Evolutionary conservation across 1,140 invertebrate species (phyloP).

Genomic region (Idris sp.): DNA sequence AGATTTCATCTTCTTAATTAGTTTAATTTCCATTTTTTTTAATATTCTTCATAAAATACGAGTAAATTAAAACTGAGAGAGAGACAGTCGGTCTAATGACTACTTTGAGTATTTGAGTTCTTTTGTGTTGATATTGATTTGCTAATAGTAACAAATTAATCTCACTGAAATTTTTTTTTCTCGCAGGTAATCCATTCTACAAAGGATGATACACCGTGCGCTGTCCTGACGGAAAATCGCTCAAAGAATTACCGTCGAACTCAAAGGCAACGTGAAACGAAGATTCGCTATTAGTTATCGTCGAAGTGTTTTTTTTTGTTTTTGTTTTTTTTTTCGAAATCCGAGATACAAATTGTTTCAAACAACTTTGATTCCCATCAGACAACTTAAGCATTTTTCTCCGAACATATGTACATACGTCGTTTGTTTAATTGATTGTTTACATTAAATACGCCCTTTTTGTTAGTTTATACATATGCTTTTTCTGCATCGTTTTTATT

Average conservation of each 20-base stretch:
- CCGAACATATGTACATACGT: conserved; percentile 60
- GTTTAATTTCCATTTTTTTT: too few species aligned
- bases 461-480: conserved; percentile 25
- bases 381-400: conserved; percentile 20
- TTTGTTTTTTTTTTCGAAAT: too few species aligned
- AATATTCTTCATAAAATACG: conserved; percentile 36
- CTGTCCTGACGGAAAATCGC: conserved; percentile 28
- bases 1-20: too few species aligned
- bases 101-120: conserved; percentile 54
- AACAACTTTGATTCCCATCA: conserved; percentile 18
- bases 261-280: conserved; percentile 13
- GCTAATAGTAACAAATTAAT: conserved; percentile 52
- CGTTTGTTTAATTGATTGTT: conserved; percentile 29
- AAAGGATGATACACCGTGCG: conserved; percentile 55
- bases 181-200: conserved; percentile 43
- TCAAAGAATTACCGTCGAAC: conserved; percentile 22
- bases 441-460: conserved; percentile 10
- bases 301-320: conserved; percentile 8
- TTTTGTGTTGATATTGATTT: conserved; percentile 40
- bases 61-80: conserved; percentile 31
- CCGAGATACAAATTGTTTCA: conserved; percentile 23
- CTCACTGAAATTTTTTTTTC: conserved; percentile 46
- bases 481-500: conserved; percentile 16
- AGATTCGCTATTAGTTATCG: conserved; percentile 5
- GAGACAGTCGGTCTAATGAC: conserved; percentile 43